These are phyloP conservation scores for Terebella lapidaria DNA, from an alignment of 2,888 invertebrate species.

Conservation along the genomic window DNA sequence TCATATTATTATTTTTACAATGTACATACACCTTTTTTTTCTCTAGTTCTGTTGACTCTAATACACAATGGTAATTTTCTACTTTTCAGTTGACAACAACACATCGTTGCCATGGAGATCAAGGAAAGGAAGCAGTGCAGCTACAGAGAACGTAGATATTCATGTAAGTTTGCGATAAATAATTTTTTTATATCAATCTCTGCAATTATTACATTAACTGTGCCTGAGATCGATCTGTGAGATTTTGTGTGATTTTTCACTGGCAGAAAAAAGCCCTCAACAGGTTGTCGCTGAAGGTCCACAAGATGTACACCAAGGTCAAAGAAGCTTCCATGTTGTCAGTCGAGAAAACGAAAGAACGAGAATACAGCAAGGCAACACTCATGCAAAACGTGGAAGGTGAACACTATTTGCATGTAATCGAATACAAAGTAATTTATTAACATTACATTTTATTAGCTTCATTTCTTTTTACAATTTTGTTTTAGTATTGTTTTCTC, in stretches of 20 bases:
- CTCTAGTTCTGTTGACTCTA: no score
- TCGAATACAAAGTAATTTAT: no score
- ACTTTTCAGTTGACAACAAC: background rate
- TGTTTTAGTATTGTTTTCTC: no score
- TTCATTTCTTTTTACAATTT: no score
- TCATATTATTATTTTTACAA: no score
- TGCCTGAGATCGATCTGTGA: background rate
- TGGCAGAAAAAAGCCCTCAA: conserved; percentile 42
- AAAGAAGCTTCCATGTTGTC: conserved; percentile 44
- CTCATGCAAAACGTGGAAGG: conserved; percentile 8
- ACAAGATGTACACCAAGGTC: conserved; percentile 43
- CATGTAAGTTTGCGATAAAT: conserved; percentile 33
- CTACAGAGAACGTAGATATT: conserved; percentile 42
- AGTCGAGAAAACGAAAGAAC: conserved; percentile 29
- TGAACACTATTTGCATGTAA: background rate
- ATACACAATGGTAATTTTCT: no score
- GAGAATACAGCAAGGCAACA: background rate
- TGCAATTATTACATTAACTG: background rate
- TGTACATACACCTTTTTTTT: no score
- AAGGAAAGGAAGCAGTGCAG: conserved; percentile 25
- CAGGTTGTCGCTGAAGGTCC: conserved; percentile 35
- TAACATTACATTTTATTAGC: no score
- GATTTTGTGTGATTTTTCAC: background rate
- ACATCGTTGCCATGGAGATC: conserved; percentile 38
- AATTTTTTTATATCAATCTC: background rate